Percentiles rank a stretch among this genome's conserved stretches.
These are phyloP conservation scores for Stigmatopora argus DNA, from an alignment of 2,113 vertebrate species.

Conservation along the genomic window DNA sequence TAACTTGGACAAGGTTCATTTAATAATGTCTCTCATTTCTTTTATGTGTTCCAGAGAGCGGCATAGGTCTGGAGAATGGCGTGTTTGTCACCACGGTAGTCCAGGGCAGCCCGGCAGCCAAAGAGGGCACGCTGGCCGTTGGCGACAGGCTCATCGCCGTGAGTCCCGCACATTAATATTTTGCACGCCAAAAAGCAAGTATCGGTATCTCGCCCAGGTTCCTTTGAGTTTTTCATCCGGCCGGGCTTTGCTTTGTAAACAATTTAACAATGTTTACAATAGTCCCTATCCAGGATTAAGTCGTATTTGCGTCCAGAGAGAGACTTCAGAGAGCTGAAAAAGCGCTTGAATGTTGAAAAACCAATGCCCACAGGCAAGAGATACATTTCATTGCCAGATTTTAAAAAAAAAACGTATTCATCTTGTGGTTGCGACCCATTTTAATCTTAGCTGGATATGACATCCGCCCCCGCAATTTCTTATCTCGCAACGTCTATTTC, in stretches of 20 bases:
- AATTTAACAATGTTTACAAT: background rate
- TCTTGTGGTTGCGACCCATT: conserved; percentile 5
- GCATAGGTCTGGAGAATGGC: conserved; percentile 85
- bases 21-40: background rate
- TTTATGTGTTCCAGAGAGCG: conserved; percentile 74
- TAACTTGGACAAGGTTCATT: background rate
- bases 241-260: conserved; percentile 1
- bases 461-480: conserved; percentile 10
- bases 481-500: conserved; percentile 14
- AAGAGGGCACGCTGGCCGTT: conserved; percentile 83
- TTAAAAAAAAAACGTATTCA: background rate
- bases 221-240: conserved; percentile 31
- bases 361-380: conserved; percentile 1
- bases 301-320: conserved; percentile 13
- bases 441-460: conserved; percentile 14
- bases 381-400: background rate
- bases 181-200: conserved; percentile 5
- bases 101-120: conserved; percentile 87
- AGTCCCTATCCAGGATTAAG: no score
- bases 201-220: conserved; percentile 13
- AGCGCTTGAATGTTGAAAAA: conserved; percentile 13
- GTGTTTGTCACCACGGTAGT: conserved; percentile 83
- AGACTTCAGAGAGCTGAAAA: background rate
- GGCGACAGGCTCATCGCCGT: conserved; percentile 93
- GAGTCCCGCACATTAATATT: conserved; percentile 57